These are phyloP conservation scores for Thaumatotibia leucotreta DNA, from an alignment of 1,140 invertebrate species.

Conservation along the genomic window DNA sequence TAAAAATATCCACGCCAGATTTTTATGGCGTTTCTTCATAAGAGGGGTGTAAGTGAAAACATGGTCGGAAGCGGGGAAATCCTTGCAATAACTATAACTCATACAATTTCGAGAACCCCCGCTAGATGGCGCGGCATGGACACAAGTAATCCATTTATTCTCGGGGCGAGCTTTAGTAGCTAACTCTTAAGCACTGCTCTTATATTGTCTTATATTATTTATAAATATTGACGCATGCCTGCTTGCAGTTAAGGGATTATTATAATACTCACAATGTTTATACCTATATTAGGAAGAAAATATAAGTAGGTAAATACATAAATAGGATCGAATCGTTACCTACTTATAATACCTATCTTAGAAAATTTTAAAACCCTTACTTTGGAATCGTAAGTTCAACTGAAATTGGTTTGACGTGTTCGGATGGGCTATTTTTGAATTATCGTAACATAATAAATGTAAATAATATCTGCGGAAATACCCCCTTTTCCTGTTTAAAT, in stretches of 20 bases:
- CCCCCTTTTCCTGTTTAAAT: too few species aligned
- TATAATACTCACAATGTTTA: background rate
- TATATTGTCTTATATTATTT: constrained; percentile 72
- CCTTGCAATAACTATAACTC: constrained; percentile 73
- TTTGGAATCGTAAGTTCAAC: too few species aligned
- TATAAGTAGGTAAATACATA: too few species aligned
- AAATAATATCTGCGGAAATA: too few species aligned
- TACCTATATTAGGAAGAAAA: too few species aligned
- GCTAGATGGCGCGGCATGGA: constrained; percentile 66
- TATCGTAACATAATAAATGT: too few species aligned
- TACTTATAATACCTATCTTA: too few species aligned
- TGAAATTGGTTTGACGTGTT: too few species aligned
- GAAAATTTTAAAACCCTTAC: too few species aligned
- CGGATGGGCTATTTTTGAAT: too few species aligned
- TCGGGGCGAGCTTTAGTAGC: constrained; percentile 69
- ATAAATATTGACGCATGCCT: constrained; percentile 60
- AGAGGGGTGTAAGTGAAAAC: constrained; percentile 68
- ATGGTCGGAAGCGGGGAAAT: constrained; percentile 68
- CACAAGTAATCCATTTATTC: constrained; percentile 76
- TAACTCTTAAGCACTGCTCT: constrained; percentile 59
- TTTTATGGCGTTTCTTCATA: constrained; percentile 58
- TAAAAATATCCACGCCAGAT: constrained; percentile 57
- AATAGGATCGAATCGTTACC: too few species aligned
- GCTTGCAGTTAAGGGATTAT: constrained; percentile 34
- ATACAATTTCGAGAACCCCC: constrained; percentile 62